Conservation (phyloP, 2,113 vertebrate species). For the Platycercus adscitus region DNA sequence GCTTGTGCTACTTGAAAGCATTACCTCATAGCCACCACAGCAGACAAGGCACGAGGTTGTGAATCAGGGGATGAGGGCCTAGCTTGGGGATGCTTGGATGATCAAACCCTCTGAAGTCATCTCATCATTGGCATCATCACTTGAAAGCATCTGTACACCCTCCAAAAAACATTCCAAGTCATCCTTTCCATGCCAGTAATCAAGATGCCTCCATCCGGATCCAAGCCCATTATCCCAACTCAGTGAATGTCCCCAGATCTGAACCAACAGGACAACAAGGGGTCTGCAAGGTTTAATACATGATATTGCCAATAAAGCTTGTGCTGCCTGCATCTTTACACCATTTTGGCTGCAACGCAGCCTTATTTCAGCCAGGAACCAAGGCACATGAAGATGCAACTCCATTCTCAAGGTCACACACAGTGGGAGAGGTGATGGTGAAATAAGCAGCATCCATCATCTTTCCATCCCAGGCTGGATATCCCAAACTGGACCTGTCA, state of each 20-base stretch:
- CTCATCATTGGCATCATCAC: background rate
- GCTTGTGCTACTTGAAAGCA: background rate
- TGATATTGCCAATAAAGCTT: background rate
- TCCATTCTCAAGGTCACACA: background rate
- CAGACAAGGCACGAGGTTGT: background rate
- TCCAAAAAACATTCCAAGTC: background rate
- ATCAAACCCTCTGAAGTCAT: constrained; percentile 4
- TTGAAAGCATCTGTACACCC: background rate
- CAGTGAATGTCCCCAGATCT: background rate
- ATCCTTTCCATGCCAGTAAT: background rate
- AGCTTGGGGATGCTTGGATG: background rate
- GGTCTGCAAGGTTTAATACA: background rate
- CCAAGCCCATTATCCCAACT: accelerated
- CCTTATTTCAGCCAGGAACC: background rate
- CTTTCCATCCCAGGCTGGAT: background rate
- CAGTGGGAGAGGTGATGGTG: background rate
- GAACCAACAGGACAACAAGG: background rate
- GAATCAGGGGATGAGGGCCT: background rate
- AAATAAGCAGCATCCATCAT: background rate
- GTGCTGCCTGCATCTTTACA: background rate
- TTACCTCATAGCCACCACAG: background rate
- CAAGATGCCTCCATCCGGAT: background rate
- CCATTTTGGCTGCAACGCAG: background rate
- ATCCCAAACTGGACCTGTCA: background rate
- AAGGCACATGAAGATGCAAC: background rate